phyloP scores from a whole-genome alignment of 1,140 invertebrate genomes.

The Paracyclopina nana region DNA sequence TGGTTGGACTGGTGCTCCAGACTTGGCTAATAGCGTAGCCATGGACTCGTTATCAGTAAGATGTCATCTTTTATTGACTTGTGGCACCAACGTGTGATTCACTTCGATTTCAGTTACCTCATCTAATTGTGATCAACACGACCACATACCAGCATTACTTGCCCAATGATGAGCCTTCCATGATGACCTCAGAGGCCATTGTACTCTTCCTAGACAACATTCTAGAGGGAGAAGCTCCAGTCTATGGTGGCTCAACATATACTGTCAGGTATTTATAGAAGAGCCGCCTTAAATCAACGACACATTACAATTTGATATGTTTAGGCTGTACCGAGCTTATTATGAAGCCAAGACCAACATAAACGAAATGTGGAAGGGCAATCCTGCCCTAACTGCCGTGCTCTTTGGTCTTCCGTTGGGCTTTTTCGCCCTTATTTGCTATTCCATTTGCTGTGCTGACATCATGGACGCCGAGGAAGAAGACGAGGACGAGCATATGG shows the following conservation, averaged over 20 bases:
- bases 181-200: constrained; percentile 55
- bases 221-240: constrained; percentile 21
- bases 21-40: constrained; percentile 71
- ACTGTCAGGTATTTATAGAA: constrained; percentile 20
- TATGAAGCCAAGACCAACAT: constrained; percentile 42
- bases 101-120: not conserved
- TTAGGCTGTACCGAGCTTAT: constrained; percentile 20
- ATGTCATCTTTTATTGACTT: constrained; percentile 26
- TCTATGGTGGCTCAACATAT: constrained; percentile 17
- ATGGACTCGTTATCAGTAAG: constrained; percentile 61
- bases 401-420: constrained; percentile 64
- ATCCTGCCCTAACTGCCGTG: constrained; percentile 66
- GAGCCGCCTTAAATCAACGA: not conserved
- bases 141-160: constrained; percentile 73
- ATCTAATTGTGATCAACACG: constrained; percentile 65
- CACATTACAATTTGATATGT: not conserved
- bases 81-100: not conserved
- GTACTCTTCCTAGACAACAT: constrained; percentile 27
- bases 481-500: constrained; percentile 36
- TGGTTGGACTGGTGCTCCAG: constrained; percentile 62
- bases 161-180: constrained; percentile 55
- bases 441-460: constrained; percentile 79
- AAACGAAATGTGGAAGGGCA: constrained; percentile 65
- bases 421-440: constrained; percentile 78
- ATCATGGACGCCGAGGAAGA: constrained; percentile 79